Conservation (phyloP, 2,888 invertebrate species). For the Ophion obscuratus region DNA sequence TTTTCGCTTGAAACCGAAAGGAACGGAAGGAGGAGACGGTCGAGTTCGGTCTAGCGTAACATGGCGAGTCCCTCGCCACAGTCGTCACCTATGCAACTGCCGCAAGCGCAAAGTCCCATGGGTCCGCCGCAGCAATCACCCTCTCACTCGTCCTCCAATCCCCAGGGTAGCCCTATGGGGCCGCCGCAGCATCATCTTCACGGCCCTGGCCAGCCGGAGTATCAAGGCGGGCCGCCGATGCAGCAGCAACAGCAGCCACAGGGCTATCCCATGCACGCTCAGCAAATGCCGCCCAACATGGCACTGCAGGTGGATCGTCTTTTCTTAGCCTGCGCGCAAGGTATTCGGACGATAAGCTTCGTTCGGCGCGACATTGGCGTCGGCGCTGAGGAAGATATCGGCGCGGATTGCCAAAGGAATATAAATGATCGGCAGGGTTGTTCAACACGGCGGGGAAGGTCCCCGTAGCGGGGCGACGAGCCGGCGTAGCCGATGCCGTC, state of each 20-base stretch:
- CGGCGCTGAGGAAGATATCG: not conserved
- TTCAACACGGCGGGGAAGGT: too few relatives aligned
- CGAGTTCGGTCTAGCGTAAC: conserved; percentile 74
- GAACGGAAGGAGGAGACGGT: conserved; percentile 68
- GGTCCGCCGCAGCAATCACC: conserved; percentile 93
- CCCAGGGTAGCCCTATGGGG: conserved; percentile 84
- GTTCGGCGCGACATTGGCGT: not conserved
- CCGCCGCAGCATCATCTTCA: conserved; percentile 85
- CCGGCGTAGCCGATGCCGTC: too few relatives aligned
- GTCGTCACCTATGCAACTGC: conserved; percentile 94
- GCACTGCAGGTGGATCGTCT: conserved; percentile 76
- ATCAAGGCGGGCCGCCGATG: conserved; percentile 73
- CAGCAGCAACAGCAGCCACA: conserved; percentile 75
- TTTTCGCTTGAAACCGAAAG: conserved; percentile 37
- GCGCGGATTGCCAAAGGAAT: too few relatives aligned
- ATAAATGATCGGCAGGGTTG: too few relatives aligned
- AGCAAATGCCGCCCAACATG: conserved; percentile 80
- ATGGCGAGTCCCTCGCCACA: conserved; percentile 95
- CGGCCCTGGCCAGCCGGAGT: conserved; percentile 71
- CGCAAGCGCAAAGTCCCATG: conserved; percentile 94
- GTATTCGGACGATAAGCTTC: not conserved
- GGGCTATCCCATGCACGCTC: conserved; percentile 79
- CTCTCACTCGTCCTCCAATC: conserved; percentile 80
- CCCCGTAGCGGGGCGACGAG: too few relatives aligned
- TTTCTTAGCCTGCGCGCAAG: not conserved